Base-by-base conservation (phyloP, 2,113 vertebrate genomes). In the Podilymbus podiceps region DNA sequence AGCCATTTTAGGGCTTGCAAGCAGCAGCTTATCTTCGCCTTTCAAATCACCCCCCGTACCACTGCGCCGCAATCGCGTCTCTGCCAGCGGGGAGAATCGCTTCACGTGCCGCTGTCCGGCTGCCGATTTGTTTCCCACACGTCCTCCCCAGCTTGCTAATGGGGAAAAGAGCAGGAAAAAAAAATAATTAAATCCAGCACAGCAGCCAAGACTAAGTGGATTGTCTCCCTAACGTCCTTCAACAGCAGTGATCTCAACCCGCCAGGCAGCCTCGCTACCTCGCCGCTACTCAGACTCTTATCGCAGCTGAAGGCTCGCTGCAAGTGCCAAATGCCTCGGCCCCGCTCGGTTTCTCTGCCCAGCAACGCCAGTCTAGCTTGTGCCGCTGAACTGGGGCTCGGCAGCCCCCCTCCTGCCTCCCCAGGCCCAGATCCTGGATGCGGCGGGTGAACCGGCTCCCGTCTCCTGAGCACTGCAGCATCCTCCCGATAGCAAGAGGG, bases 401-500 rank as follows among this genome's bases (percentile, higher is more conserved):
- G 2, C 19, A 42, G 31, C 7, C n/a, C 46, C 12, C 64, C 25
- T 11, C 21, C 5, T 15, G 31, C 40, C 17, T 18, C 35, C 46
- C 49, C 16, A 18, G 46, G 23, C 44, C 33, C 82, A 35, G 24
- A 44, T 31, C 53, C 49, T 19, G 33, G 22, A 16, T 22, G 40
- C 46, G 9, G n/a, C 8, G 40, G 14, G 47, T 4, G 5, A 73
- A 73, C 8, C 22, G 23, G 44, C 18, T 60, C n/a, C 46, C 3
- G 3, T 8, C n/a, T 67, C 33, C 55, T 1, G 2, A 47, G 35
- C 3, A 2, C 16, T 31, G 40, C 47, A 31, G 38, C 69, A 66
- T 33, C 15, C 12, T 15, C 23, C 23, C 2, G 0, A 21, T 0
- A 50, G 55, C 24, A 1, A 46, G 49, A 47, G 25, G 33, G 17